These are phyloP conservation scores for Sarcophaga subvicina DNA, from an alignment of 2,888 invertebrate species.

Conservation along the genomic window DNA sequence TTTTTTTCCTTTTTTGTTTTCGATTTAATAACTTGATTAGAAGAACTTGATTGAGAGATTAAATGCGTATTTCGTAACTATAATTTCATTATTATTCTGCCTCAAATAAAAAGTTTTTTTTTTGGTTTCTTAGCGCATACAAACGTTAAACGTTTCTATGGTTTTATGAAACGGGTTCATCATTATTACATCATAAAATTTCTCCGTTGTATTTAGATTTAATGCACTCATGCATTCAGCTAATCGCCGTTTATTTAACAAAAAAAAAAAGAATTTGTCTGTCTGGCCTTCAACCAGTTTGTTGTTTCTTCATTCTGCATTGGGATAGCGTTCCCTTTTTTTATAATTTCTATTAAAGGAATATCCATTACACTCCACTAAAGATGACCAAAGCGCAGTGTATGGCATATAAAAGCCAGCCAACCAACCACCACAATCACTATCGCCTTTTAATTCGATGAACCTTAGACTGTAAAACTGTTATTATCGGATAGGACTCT, in stretches of 20 bases:
- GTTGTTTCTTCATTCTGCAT: background rate
- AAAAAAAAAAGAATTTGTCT: too few species aligned
- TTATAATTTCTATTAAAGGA: slow-evolving; percentile 24
- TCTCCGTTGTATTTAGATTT: slow-evolving; percentile 4
- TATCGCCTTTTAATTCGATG: slow-evolving; percentile 5
- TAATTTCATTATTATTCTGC: slow-evolving; percentile 49
- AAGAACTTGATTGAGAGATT: slow-evolving; percentile 34
- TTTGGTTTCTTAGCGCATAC: background rate
- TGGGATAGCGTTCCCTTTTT: slow-evolving; percentile 44
- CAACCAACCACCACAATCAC: slow-evolving; percentile 44
- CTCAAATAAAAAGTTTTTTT: slow-evolving; percentile 39
- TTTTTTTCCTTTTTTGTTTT: slow-evolving; percentile 6
- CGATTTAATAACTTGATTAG: slow-evolving; percentile 58
- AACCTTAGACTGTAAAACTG: background rate
- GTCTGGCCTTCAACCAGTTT: too few species aligned
- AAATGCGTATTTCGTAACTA: slow-evolving; percentile 45
- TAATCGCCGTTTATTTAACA: slow-evolving; percentile 45
- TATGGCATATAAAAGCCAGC: slow-evolving; percentile 1
- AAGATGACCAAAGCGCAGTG: slow-evolving; percentile 60
- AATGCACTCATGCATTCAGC: slow-evolving; percentile 49
- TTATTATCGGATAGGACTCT: slow-evolving; percentile 7
- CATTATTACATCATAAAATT: background rate
- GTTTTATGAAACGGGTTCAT: background rate
- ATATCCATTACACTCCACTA: slow-evolving; percentile 70
- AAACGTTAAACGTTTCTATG: slow-evolving; percentile 52